Evolutionary conservation across 2,113 vertebrate species (phyloP), one percentile per base, ranked within the genome.

Genomic region (Lasiurus cinereus): DNA sequence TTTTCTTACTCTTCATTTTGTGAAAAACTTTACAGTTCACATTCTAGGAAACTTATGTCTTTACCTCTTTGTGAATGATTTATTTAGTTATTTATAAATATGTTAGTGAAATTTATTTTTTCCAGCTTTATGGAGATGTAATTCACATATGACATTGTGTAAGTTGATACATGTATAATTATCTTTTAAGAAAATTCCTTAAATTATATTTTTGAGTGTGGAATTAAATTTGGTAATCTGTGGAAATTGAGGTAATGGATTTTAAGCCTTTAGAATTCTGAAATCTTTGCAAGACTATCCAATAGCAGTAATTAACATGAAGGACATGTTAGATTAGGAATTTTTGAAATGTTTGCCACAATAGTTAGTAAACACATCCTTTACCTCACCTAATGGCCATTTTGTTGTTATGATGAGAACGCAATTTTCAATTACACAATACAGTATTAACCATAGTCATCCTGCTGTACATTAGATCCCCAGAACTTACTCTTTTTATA

Each of bases 151-250:
- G 56, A 29, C 56, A 76, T n/a, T 59, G 15, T 48, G 3, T 66
- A 79, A 66, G 3, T 86, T 76, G 76, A 39, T 80, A 83, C 6
- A 46, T 62, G 29, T 29, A 56, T 86, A 59, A 79, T 94, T 94
- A 29, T 77, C 89, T 6, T 52, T 96, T 69, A 94, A 52, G 48
- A 95, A 94, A 90, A 5, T 74, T 9, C 14, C 33, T 91, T 79
- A 91, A 80, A 93, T 94, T 93, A 48, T 69, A 82, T 18, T 73
- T 93, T 56, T 56, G 59, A 95, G 64, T 56, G 13, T 95, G 79
- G 83, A 95, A 91, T 96, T 93, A 96, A 87, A 87, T 91, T 83
- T 88, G 13, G 1, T 87, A 92, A 90, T 74, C 83, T 80, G 50
- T 91, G 33, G 59, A 93, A 95, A 73, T 80, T 86, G 89, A 59